Conservation (phyloP, 2,888 invertebrate species). For the Synanthedon vespiformis region DNA sequence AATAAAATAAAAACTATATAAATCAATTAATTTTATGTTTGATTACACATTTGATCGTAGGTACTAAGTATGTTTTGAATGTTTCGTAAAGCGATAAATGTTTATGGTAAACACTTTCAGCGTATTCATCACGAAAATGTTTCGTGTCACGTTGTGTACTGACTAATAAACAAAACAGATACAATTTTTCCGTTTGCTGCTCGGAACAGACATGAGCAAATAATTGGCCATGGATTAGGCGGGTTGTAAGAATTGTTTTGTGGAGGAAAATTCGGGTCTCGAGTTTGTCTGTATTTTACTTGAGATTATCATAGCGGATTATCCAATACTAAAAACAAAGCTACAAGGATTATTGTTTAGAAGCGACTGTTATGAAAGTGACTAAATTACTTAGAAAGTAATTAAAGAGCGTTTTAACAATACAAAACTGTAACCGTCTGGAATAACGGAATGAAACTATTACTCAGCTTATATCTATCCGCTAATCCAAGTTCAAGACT, state of each 20-base stretch:
- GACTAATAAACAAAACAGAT: background rate
- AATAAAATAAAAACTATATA: too few relatives aligned
- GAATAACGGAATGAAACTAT: too few relatives aligned
- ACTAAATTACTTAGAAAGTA: too few relatives aligned
- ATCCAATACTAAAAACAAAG: background rate
- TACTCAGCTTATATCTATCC: too few relatives aligned
- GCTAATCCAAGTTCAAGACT: too few relatives aligned
- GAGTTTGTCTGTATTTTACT: background rate
- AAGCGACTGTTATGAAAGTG: too few relatives aligned
- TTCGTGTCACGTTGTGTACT: background rate
- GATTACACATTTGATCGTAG: too few relatives aligned
- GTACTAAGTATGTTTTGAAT: too few relatives aligned
- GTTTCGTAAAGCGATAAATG: constrained; percentile 3
- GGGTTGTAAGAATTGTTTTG: background rate
- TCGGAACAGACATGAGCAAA: background rate
- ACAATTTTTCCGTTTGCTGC: background rate
- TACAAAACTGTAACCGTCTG: too few relatives aligned
- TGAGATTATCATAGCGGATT: constrained; percentile 2
- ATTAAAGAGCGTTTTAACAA: too few relatives aligned
- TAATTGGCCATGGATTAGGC: background rate
- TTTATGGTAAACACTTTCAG: background rate
- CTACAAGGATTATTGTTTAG: too few relatives aligned
- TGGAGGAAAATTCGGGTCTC: constrained; percentile 1
- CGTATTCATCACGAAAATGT: background rate
- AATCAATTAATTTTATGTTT: too few relatives aligned